Percentiles rank a stretch among this genome's conserved stretches.
These are phyloP conservation scores for Amphiprion percula DNA, from an alignment of 2,113 vertebrate genomes.

Conservation along the genomic window DNA sequence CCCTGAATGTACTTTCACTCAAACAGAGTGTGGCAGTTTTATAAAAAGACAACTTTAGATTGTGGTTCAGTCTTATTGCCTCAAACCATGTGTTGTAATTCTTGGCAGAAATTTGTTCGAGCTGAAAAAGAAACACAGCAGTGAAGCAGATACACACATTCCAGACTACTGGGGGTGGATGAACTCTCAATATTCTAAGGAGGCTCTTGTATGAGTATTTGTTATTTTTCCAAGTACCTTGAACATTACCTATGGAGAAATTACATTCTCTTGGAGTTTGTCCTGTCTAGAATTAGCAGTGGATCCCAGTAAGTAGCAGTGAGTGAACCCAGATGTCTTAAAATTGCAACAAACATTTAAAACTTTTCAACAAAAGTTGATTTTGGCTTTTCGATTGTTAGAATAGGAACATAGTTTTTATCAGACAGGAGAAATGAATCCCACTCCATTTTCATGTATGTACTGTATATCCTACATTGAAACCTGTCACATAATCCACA, in stretches of 20 bases:
- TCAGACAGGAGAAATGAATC: too few relatives aligned
- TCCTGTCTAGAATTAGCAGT: conserved; percentile 10
- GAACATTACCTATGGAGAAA: conserved; percentile 7
- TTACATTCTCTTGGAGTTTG: conserved; percentile 4
- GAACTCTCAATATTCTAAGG: conserved; percentile 38
- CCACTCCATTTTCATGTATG: too few relatives aligned
- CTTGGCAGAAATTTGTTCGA: conserved; percentile 49
- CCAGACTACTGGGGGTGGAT: conserved; percentile 21
- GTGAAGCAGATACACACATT: conserved; percentile 33
- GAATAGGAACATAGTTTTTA: too few relatives aligned
- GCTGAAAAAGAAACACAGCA: conserved; percentile 25
- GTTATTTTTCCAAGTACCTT: not conserved
- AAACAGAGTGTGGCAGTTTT: conserved; percentile 31
- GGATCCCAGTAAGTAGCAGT: conserved; percentile 5
- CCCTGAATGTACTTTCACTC: conserved; percentile 24
- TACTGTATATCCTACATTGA: too few relatives aligned
- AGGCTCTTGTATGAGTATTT: conserved; percentile 14
- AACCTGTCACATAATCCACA: too few relatives aligned
- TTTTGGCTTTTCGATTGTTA: conserved; percentile 29
- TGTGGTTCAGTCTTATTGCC: conserved; percentile 38
- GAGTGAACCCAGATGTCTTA: conserved; percentile 41
- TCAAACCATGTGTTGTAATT: conserved; percentile 42
- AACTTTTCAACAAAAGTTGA: conserved; percentile 9
- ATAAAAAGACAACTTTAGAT: conserved; percentile 33
- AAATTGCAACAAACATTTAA: conserved; percentile 10